Conservation (phyloP, 2,797 vertebrate genomes). For the Ctenopoma multispine region DNA sequence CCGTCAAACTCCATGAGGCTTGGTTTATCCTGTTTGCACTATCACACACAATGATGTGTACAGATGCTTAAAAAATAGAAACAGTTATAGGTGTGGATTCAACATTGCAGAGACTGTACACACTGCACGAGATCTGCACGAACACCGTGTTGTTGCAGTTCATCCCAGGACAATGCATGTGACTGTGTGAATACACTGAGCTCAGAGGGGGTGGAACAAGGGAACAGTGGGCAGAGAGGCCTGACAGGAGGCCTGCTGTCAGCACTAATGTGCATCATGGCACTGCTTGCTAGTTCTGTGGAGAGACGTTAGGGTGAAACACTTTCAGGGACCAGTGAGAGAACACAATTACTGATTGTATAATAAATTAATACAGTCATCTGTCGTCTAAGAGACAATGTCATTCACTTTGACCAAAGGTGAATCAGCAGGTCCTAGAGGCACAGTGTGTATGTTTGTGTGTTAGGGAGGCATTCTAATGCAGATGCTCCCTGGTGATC, state of each 20-base stretch:
- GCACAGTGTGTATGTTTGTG: constrained; percentile 18
- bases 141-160: constrained; percentile 59
- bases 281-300: constrained; percentile 30
- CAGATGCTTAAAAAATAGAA: neutral
- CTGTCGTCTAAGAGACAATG: constrained; percentile 13
- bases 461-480: constrained; percentile 32
- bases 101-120: constrained; percentile 26
- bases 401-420: neutral
- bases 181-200: constrained; percentile 66
- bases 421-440: constrained; percentile 18
- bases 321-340: constrained; percentile 35
- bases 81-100: constrained; percentile 8
- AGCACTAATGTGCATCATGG: constrained; percentile 77
- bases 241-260: constrained; percentile 76
- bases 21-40: neutral
- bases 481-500: constrained; percentile 32
- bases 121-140: constrained; percentile 25
- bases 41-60: neutral
- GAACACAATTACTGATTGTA: constrained; percentile 35
- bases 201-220: constrained; percentile 62
- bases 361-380: constrained; percentile 37
- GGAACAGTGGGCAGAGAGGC: constrained; percentile 65
- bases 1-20: neutral
- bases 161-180: constrained; percentile 71
- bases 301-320: constrained; percentile 44